Evolutionary conservation across 2,888 invertebrate genomes (phyloP), one percentile per base, ranked within the genome.

Genomic region (Drosophila ustulata): DNA sequence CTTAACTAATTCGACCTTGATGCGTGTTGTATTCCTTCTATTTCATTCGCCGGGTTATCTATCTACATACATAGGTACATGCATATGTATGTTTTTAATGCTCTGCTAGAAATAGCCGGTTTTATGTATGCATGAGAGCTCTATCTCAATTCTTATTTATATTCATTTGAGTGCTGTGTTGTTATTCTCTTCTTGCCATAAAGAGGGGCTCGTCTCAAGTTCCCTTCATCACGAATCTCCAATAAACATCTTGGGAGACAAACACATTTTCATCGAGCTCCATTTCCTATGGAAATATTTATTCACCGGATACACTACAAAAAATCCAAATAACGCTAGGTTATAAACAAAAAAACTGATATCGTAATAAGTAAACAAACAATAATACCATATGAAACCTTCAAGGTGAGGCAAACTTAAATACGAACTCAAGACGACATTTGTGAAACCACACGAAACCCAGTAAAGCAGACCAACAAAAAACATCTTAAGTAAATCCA

Each of bases 1-100:
- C 79, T 74, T 79, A 82, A 87, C 82, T 65, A 79, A 79, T 84
- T 84, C 67, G 88, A 85, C 82, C 82, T 82, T 82, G 88, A 87
- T 87, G 57, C 41, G 77, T 59, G 61, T 11, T 74, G 52, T 51
- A 68, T 66, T 71, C 53, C 47, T 41, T 39, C 47, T 62, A 52
- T 61, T 64, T 59, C 51, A 74, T 62, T 68, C 52, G 74, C 69
- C 75, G 78, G 78, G 62, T 57, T 74, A 75, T 73, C 78, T 68
- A 64, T 64, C 30, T 62, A 18, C 13, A 5, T 39, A 37, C 37
- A 28, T 56, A 49, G 18, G 18, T 18, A 18, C 18, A 18, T 18
- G 18, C 18, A 18, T 18, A 18, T 18, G 18, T 18, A 18, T 18
- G 18, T 18, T 18, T 18, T 18, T 59, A 71, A 65, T 77, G 77